Evolutionary conservation across 2,888 invertebrate genomes (phyloP).

Genomic region (Periphyllus acericola): DNA sequence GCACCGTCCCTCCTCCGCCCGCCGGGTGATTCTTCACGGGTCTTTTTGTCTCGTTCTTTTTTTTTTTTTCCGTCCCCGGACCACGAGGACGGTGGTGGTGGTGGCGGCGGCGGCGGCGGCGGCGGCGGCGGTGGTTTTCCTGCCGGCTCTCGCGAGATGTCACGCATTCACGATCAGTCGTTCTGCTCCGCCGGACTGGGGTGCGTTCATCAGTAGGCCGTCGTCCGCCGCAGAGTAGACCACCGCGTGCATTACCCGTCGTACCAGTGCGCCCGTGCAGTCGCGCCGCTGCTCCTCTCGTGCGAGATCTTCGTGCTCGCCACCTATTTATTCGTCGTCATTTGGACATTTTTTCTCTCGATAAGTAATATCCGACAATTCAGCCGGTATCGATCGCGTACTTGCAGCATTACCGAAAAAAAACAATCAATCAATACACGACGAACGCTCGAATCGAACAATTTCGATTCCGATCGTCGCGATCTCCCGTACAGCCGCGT

Average conservation of each 20-base stretch:
- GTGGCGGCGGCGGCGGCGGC: not conserved
- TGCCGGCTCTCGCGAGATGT: constrained; percentile 15
- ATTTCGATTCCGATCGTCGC: not conserved
- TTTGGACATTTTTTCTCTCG: no score
- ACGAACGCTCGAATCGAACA: no score
- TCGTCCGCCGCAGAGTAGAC: not conserved
- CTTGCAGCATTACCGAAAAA: not conserved
- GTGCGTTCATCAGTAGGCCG: constrained; percentile 27
- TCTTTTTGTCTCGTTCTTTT: no score
- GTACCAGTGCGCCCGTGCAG: no score
- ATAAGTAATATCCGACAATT: no score
- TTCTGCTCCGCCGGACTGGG: constrained; percentile 42
- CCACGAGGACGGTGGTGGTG: constrained; percentile 30
- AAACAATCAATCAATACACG: no score
- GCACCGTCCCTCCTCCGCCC: not conserved
- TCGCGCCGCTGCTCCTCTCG: no score
- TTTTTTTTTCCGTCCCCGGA: not conserved
- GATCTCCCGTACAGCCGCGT: not conserved
- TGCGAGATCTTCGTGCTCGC: no score
- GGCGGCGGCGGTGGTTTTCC: constrained; percentile 11
- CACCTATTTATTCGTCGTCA: no score
- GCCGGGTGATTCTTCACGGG: not conserved
- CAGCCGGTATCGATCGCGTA: no score
- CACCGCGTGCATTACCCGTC: not conserved
- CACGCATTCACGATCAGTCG: constrained; percentile 54